Evolutionary conservation across 1,140 invertebrate genomes (phyloP).

Genomic region (Hyles vespertilio): DNA sequence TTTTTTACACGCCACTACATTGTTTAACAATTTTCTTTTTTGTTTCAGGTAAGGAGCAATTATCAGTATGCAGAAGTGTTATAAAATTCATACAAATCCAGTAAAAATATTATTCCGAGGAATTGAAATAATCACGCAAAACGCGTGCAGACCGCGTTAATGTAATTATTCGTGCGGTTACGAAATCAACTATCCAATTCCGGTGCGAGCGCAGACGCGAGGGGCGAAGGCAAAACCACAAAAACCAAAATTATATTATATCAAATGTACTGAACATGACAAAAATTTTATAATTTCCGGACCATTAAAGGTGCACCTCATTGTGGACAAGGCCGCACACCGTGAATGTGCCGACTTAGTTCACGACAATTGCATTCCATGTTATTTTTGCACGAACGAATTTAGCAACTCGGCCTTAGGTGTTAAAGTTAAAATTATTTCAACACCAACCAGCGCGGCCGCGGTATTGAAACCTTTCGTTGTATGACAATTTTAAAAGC

Average conservation of each 20-base stretch:
- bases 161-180: constrained; percentile 22
- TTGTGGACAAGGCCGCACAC: constrained; percentile 45
- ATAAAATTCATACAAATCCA: too few relatives aligned
- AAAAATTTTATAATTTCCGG: constrained; percentile 62
- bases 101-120: not conserved
- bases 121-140: not conserved
- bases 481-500: constrained; percentile 57
- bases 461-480: constrained; percentile 18
- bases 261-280: constrained; percentile 41
- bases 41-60: too few relatives aligned
- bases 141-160: constrained; percentile 11
- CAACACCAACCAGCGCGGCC: constrained; percentile 16
- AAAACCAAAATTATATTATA: constrained; percentile 47
- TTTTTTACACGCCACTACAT: too few relatives aligned
- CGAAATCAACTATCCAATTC: constrained; percentile 33
- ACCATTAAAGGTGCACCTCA: constrained; percentile 51
- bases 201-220: constrained; percentile 11
- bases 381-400: constrained; percentile 37
- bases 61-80: too few relatives aligned
- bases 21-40: too few relatives aligned
- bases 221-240: constrained; percentile 31
- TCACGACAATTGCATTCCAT: constrained; percentile 58
- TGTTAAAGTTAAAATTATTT: constrained; percentile 45
- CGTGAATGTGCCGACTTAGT: constrained; percentile 44
- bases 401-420: constrained; percentile 38